Base-by-base conservation (phyloP, 1,140 invertebrate genomes). In the Drosophila simulans region DNA sequence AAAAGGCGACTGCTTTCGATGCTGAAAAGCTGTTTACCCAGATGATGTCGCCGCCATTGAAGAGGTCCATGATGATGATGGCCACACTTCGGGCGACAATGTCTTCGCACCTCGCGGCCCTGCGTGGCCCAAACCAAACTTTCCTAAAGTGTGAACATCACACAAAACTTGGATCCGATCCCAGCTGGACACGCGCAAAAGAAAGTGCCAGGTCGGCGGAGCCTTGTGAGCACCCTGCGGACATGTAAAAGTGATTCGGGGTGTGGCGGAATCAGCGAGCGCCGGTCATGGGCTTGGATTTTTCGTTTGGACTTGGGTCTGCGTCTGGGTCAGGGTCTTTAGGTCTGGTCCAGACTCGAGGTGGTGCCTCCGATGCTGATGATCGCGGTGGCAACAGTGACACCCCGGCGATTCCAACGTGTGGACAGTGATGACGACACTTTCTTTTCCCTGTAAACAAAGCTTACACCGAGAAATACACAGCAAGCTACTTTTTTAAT, bases 101-200 rank as follows among this genome's bases (percentile, higher is more conserved):
- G 73, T 84, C 89, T 89, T 89, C 77, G 84, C 85, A 89, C 84
- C 85, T 89, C 56, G 55, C 66, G 80, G 80, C 66, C 69, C 62
- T 55, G 66, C 64, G 8, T 31, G 63, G 42, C 35, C 48, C 34
- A 89, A 89, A 89, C 82, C 84, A 82, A 89, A 89, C 84, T 89
- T 89, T 90, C 84, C 45, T 89, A 89, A 89, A 89, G 84, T 89
- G 84, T 89, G 84, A 89, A 89, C 84, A 89, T 89, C 84, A 84
- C 54, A 39, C 42, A 37, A 20, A 8, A 31, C 31, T 31, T 31
- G 31, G 7, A 8, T 51, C 43, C 51, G 34, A 62, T 63, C 49
- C 77, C 62, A 60, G 62, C 62, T 88, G 80, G 78, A 83, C 84
- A 89, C 84, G 84, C 84, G 80, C 58, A 89, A 89, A 89, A 89